phyloP scores from a whole-genome alignment of 2,797 vertebrate species.

The Pangasius djambal region DNA sequence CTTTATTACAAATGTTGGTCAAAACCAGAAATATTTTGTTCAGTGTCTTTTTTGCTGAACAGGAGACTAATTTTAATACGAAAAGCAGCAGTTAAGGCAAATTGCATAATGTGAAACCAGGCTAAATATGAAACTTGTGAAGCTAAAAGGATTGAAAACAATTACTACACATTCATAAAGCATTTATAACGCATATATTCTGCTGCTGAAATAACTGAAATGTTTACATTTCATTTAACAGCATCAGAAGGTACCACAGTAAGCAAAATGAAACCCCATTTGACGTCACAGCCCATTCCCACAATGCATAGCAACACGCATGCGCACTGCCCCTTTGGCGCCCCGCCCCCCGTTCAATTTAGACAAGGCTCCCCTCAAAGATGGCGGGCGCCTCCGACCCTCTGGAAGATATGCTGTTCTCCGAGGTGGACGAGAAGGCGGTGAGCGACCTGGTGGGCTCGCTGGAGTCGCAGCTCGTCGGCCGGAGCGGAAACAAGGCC shows the following conservation, averaged over 20 bases:
- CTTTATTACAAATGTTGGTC: background rate
- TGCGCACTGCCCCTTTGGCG: constrained; percentile 68
- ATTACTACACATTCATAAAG: background rate
- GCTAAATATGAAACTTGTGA: background rate
- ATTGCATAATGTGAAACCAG: background rate
- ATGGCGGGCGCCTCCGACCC: constrained; percentile 81
- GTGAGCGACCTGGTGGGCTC: constrained; percentile 87
- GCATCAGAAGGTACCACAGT: background rate
- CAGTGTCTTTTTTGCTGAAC: background rate
- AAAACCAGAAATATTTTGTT: background rate
- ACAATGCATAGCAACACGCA: constrained; percentile 85
- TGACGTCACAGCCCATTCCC: constrained; percentile 79
- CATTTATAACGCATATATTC: background rate
- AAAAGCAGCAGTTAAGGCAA: background rate
- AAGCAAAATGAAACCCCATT: constrained; percentile 32
- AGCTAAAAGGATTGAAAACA: background rate
- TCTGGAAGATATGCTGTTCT: constrained; percentile 87
- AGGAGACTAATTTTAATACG: background rate
- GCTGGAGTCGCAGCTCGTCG: constrained; percentile 83
- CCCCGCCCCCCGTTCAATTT: constrained; percentile 58
- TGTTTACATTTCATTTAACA: background rate
- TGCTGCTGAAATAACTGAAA: background rate
- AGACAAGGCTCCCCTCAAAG: constrained; percentile 75
- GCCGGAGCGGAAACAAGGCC: constrained; percentile 69
- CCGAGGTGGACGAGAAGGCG: constrained; percentile 89